Conservation (phyloP, 2,888 invertebrate species). For the Brachypterus glaber region DNA sequence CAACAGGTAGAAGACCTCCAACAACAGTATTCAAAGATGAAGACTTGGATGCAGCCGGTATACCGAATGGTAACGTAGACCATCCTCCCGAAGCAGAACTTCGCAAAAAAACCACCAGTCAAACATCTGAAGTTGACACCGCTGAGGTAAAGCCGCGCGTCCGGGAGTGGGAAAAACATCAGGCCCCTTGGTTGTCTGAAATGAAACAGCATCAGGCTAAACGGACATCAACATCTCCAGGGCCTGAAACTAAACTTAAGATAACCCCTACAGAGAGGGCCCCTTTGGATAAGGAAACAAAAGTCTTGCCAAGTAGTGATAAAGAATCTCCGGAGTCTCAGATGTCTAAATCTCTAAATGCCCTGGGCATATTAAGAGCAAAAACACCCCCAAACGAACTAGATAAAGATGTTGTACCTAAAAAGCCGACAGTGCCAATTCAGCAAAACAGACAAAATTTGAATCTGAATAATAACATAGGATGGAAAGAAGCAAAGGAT, state of each 20-base stretch:
- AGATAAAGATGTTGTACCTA: slow-evolving; percentile 13
- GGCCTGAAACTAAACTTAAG: slow-evolving; percentile 29
- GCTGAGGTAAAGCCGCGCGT: slow-evolving; percentile 52
- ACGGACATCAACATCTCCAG: slow-evolving; percentile 45
- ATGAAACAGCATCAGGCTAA: slow-evolving; percentile 68
- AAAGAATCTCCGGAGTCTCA: slow-evolving; percentile 16
- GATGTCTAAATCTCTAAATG: slow-evolving; percentile 18
- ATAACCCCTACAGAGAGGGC: slow-evolving; percentile 25
- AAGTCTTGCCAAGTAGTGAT: slow-evolving; percentile 11
- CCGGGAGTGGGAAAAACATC: slow-evolving; percentile 62
- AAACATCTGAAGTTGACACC: slow-evolving; percentile 27
- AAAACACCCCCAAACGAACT: slow-evolving; percentile 22
- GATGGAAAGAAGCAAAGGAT: neutral
- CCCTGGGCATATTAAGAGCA: slow-evolving; percentile 21
- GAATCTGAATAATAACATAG: neutral
- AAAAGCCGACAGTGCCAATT: slow-evolving; percentile 16
- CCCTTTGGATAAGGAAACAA: slow-evolving; percentile 28
- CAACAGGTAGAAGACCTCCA: slow-evolving; percentile 50
- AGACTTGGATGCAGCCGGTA: slow-evolving; percentile 22
- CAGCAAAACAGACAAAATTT: slow-evolving; percentile 11
- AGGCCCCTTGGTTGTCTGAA: slow-evolving; percentile 74
- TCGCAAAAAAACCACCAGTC: slow-evolving; percentile 15
- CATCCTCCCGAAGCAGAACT: slow-evolving; percentile 15
- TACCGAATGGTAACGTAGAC: slow-evolving; percentile 31
- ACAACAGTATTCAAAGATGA: slow-evolving; percentile 41